Evolutionary conservation across 1,140 invertebrate species (phyloP), one percentile per base, ranked within the genome.

Genomic region (Drosophila virilis): DNA sequence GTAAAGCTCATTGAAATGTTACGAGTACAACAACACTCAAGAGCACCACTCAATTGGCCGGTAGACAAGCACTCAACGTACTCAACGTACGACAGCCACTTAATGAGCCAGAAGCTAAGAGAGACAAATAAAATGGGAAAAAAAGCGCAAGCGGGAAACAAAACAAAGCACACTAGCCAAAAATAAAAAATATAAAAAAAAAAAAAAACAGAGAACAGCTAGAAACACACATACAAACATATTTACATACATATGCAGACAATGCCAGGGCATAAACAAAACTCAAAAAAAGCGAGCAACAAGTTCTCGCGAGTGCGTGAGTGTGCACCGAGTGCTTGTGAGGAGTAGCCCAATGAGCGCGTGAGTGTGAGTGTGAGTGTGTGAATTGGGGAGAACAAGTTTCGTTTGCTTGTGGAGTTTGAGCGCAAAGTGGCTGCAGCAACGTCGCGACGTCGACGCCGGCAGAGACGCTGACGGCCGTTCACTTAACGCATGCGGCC

Each of bases 1-100:
- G 52, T 45, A 52, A 78, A 77, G 59, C 82, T 76, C 79, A 86
- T 86, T 88, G 84, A 88, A 88, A 83, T 83, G 80, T 86, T 86
- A 54, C 64, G 64, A 73, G 70, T 54, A 77, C 48, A 74, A 86
- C 82, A 78, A 79, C 76, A 83, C 84, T 88, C 76, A 66, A 76
- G 64, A 88, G 83, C 52, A 66, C 50, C 83, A 88, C 83, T 88
- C 83, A 82, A 79, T 88, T 69, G 60, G 71, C 51, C 66, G 61
- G 46, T 48, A 50, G 48, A 78, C 59, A 78, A 77, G 74, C 78
- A 59, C 66, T 61, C 58, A 67, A 58, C 64, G 13, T 46, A 50
- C 33, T 51, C 60, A 52, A 35, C 35, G 40, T 9, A 37, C 51
- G 46, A 72, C 69, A 72, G 66, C 50, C 71, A 74, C 71, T 74